These are phyloP conservation scores for Cyclargus thomasi DNA, from an alignment of 1,140 invertebrate species.

Conservation along the genomic window DNA sequence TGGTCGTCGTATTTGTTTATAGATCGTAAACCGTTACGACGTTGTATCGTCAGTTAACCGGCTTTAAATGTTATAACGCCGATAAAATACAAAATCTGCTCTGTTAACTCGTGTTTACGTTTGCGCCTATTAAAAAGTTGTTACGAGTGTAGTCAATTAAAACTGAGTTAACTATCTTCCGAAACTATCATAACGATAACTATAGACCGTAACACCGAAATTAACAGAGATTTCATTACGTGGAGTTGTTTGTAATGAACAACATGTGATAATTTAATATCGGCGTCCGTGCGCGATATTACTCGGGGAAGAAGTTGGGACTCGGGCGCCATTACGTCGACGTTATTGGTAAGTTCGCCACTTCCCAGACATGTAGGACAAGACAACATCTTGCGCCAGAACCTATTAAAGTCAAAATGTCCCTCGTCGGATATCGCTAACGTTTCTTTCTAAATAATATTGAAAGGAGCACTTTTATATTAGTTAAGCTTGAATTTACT, in stretches of 20 bases:
- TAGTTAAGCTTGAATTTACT: not conserved
- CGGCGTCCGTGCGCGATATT: slow-evolving; percentile 27
- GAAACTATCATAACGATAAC: not conserved
- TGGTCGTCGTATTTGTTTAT: slow-evolving; percentile 71
- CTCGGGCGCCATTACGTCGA: slow-evolving; percentile 53
- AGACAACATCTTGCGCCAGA: slow-evolving; percentile 63
- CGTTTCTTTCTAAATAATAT: slow-evolving; percentile 16
- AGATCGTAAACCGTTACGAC: slow-evolving; percentile 66
- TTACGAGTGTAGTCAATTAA: not conserved
- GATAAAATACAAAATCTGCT: slow-evolving; percentile 51
- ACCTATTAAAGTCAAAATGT: slow-evolving; percentile 58
- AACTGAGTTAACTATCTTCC: not conserved
- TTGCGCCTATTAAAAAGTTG: not conserved
- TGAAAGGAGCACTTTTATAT: not conserved
- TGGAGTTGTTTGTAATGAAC: slow-evolving; percentile 1
- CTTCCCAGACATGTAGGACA: slow-evolving; percentile 52
- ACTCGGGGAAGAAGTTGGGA: slow-evolving; percentile 31
- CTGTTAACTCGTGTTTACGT: slow-evolving; percentile 17
- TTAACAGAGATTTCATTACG: slow-evolving; percentile 1
- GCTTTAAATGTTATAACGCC: slow-evolving; percentile 55
- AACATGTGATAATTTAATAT: slow-evolving; percentile 20
- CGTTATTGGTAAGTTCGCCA: slow-evolving; percentile 58
- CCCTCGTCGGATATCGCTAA: slow-evolving; percentile 31
- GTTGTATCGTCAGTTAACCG: slow-evolving; percentile 66
- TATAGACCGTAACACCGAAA: not conserved